Conservation (phyloP, 2,888 invertebrate genomes). For the Polylopha cassiicola region DNA sequence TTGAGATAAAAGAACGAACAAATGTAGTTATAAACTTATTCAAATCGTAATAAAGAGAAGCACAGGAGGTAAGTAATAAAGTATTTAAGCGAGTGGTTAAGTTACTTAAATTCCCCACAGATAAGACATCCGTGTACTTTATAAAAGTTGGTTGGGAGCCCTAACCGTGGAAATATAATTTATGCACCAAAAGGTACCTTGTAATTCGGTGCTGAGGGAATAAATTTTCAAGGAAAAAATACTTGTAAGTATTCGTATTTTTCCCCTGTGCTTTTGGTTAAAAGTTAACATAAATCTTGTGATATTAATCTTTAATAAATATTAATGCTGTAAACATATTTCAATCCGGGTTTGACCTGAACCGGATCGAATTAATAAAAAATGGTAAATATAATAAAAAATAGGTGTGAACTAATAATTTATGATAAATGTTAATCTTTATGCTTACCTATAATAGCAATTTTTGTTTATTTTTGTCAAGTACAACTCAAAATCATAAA, state of each 20-base stretch:
- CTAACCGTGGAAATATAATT: conserved; percentile 37
- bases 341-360: conserved; percentile 27
- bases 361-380: conserved; percentile 17
- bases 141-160: conserved; percentile 18
- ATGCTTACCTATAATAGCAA: too few relatives aligned
- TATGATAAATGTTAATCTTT: too few relatives aligned
- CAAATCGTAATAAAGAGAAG: conserved; percentile 3
- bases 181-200: conserved; percentile 38
- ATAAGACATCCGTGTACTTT: conserved; percentile 18
- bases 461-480: too few relatives aligned
- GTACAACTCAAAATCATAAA: too few relatives aligned
- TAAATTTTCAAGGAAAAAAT: conserved; percentile 33
- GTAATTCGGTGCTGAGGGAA: conserved; percentile 37
- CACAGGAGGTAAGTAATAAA: conserved; percentile 15
- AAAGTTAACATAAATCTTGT: conserved; percentile 36
- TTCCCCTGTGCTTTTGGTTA: conserved; percentile 22
- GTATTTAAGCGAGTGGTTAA: conserved; percentile 21
- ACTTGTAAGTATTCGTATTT: conserved; percentile 30
- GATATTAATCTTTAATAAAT: conserved; percentile 40
- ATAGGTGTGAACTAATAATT: too few relatives aligned
- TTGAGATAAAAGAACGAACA: too few relatives aligned
- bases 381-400: too few relatives aligned
- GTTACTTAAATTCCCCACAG: conserved; percentile 19
- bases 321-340: conserved; percentile 35
- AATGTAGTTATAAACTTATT: too few relatives aligned